Conservation (phyloP, 2,113 vertebrate genomes). For the Oophaga pumilio region DNA sequence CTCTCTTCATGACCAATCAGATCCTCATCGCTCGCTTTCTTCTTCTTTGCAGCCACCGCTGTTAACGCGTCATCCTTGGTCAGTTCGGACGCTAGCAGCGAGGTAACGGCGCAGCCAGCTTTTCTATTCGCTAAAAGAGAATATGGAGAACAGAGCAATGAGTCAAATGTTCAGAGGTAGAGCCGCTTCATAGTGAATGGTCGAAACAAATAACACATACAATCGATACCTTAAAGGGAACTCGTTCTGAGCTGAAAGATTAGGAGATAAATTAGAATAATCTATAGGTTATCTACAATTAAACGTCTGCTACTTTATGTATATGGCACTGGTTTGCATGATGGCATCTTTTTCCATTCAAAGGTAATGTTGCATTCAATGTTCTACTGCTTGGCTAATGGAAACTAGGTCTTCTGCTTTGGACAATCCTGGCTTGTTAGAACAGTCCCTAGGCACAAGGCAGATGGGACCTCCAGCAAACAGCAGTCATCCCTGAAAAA, state of each 20-base stretch:
- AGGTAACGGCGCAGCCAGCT: conserved; percentile 83
- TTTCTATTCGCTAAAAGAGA: conserved; percentile 78
- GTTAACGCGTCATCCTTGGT: conserved; percentile 75
- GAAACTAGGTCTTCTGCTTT: background rate
- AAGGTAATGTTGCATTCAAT: too few species aligned
- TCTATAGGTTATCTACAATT: background rate
- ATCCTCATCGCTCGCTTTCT: conserved; percentile 45
- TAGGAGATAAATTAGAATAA: background rate
- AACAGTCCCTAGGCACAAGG: background rate
- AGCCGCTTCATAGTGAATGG: background rate
- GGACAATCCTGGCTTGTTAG: background rate
- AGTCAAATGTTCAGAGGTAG: background rate
- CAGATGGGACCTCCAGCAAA: background rate
- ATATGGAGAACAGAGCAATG: conserved; percentile 13
- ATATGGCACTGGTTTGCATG: background rate
- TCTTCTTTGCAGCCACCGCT: conserved; percentile 55
- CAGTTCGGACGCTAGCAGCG: conserved; percentile 84
- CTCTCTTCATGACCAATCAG: conserved; percentile 55
- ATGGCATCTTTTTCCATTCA: background rate
- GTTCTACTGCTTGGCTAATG: background rate
- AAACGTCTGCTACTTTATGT: background rate
- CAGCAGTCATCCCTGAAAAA: background rate
- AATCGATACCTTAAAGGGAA: background rate
- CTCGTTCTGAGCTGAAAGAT: background rate
- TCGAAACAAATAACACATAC: background rate